Evolutionary conservation across 92 coral and sea anemone genomes (phyloP), one percentile per base, ranked within the genome.

Genomic region (Galaxea fascicularis): DNA sequence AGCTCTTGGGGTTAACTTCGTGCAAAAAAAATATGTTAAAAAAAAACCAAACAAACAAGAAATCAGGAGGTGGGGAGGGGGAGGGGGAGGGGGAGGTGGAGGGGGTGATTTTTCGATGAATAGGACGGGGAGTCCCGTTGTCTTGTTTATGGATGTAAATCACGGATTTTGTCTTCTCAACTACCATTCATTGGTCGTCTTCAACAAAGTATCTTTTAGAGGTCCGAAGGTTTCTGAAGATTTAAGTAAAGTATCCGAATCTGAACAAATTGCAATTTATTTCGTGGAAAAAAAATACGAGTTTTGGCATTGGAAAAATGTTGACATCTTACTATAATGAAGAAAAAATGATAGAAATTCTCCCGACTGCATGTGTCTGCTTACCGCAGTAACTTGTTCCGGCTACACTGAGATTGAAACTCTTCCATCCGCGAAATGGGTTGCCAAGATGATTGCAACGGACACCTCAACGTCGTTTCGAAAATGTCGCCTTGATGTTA

Each of bases 301-400:
- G n/a, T 8, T 56, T 49, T 9, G 13, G 20, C 15, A 56, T 56
- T 49, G n/a, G n/a, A n/a, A n/a, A n/a, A n/a, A n/a, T n/a, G n/a
- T 49, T 56, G 62, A 56, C 62, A 56, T 56, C 20, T 56, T 22
- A 56, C 62, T 56, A 56, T 56, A 56, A 56, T 56, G 62, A 56
- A n/a, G n/a, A 6, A 56, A 56, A 0, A 20, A 56, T 56, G 20
- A 56, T 56, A 6, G n/a, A 49, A 16, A n/a, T n/a, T 56, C 62
- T 15, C 62, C 62, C 62, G 62, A 56, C 62, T 12, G 20, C 62
- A 10, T 56, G 62, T 56, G 62, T 17, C 62, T 20, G 25, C 62
- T 17, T 12, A 56, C n/a, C 62, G 20, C n/a, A 15, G 62, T 56
- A 56, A 56, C 54, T 49, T 15, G 54, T 56, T 56, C 16, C 68